Evolutionary conservation across 35 echinoderm and acorn worm species (phyloP).

Genomic region (Ptychodera flava): DNA sequence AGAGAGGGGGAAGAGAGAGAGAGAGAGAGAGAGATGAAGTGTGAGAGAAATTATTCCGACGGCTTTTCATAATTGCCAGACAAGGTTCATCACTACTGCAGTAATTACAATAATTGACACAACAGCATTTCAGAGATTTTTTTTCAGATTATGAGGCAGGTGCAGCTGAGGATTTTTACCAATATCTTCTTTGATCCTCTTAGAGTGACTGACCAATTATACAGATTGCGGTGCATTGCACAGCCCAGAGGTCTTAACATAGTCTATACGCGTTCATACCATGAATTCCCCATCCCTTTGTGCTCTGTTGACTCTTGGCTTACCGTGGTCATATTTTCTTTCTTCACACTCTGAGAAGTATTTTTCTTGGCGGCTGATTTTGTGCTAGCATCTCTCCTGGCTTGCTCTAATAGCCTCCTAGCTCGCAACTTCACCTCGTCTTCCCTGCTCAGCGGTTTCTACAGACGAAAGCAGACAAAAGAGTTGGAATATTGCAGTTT

Average conservation of each 20-base stretch:
- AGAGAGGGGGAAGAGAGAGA: too few species aligned
- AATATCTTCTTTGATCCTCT: neutral
- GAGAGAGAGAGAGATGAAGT: too few species aligned
- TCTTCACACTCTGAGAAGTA: neutral
- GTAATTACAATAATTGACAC: conserved; percentile 2
- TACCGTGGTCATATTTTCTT: neutral
- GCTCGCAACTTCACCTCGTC: conserved; percentile 78
- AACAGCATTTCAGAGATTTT: neutral
- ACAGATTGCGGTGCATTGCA: neutral
- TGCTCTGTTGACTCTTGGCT: neutral
- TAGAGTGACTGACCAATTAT: neutral
- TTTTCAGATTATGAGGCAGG: neutral
- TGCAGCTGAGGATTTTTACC: neutral
- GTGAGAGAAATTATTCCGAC: neutral
- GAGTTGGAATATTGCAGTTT: neutral
- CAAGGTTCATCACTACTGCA: neutral
- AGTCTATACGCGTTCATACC: neutral
- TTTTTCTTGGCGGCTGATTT: conserved; percentile 13
- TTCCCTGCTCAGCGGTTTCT: conserved; percentile 47
- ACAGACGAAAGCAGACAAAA: conserved; percentile 9
- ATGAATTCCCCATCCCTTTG: neutral
- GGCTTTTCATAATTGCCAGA: neutral
- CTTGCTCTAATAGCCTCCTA: conserved; percentile 71
- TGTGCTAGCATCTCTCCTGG: conserved; percentile 58
- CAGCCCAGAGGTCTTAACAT: neutral